Base-by-base conservation (phyloP, 1,140 invertebrate genomes). In the Caenorhabditis briggsae region DNA sequence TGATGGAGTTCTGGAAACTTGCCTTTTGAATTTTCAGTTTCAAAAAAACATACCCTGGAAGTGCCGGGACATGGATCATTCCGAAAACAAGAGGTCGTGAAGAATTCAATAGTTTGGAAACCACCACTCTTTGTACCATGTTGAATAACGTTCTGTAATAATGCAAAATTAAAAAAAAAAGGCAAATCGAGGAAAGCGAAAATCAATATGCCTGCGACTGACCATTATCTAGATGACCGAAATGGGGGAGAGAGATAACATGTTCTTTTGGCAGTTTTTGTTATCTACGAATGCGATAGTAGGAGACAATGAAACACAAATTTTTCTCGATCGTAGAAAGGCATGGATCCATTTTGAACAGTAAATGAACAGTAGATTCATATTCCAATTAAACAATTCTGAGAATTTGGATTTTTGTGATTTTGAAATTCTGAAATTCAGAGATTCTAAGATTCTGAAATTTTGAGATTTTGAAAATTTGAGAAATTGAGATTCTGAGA, bases 41-140 rank as follows among this genome's bases (percentile, higher is more conserved):
- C 25, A 8, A 12, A 84, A 88, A 33, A 43, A 86, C 64, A 85
- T 90, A 90, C 90, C 95, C 95, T 92, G 95, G 95, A 74, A 96
- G 92, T 25, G 95, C 94, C 88, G 92, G 93, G 1, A 95, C 93
- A 90, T 96, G 95, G 88, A 96, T 94, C 95, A 96, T 96, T 86
- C 95, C 95, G 91, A 96, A 95, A 61, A 96, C 92, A 82, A 92
- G 90, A 23, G 91, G 89, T 64, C 87, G 50, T 11, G 70, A 20
- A 7, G 70, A 78, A 50, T 78, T 78, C 7, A 78, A 33, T 2
- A 78, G 14, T 43, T 78, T 78, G 2, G 70, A 78, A 50, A 78
- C 70, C 7, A 50, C 70, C 2, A 78, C 70, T 53, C 70, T 48
- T 50, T 78, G 70, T 12, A 78, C 70, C 70, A 78, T 78, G 50